These are phyloP conservation scores for Tretioscincus oriximinensis DNA, from an alignment of 2,113 vertebrate species.

Conservation along the genomic window DNA sequence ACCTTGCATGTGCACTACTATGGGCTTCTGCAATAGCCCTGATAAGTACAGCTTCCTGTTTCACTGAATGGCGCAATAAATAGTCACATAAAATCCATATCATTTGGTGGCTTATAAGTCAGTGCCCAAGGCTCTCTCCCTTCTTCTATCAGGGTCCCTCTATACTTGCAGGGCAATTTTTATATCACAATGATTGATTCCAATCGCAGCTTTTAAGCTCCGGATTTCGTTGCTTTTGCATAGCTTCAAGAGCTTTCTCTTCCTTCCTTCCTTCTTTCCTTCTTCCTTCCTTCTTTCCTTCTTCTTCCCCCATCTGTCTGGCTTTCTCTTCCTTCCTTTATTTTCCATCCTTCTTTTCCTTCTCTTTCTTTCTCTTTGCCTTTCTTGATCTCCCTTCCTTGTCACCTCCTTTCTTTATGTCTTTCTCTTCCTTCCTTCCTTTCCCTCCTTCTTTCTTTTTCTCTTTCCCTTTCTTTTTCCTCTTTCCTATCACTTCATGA, in stretches of 20 bases:
- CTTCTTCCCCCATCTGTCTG: background rate
- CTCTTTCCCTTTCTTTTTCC: no score
- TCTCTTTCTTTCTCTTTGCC: background rate
- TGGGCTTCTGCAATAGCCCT: conserved; percentile 38
- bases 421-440: background rate
- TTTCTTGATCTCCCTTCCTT: no score
- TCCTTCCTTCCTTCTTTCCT: background rate
- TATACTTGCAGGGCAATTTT: conserved; percentile 57
- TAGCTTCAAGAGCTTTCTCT: conserved; percentile 1
- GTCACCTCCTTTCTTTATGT: no score
- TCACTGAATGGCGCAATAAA: conserved; percentile 59
- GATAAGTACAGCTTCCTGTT: conserved; percentile 51
- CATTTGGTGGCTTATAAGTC: conserved; percentile 67
- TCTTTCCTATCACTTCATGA: background rate
- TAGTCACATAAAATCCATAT: conserved; percentile 66
- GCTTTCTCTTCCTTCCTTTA: no score
- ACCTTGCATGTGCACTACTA: conserved; percentile 47
- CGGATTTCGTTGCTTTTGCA: conserved; percentile 31
- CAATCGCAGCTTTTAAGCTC: conserved; percentile 39
- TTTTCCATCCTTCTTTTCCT: background rate
- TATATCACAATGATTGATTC: conserved; percentile 55
- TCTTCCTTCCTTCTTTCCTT: background rate
- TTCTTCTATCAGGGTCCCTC: conserved; percentile 56
- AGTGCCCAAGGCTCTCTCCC: conserved; percentile 67
- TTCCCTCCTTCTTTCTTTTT: background rate